phyloP scores from a whole-genome alignment of 2,113 vertebrate genomes.

The Rhegmatorhina hoffmannsi region DNA sequence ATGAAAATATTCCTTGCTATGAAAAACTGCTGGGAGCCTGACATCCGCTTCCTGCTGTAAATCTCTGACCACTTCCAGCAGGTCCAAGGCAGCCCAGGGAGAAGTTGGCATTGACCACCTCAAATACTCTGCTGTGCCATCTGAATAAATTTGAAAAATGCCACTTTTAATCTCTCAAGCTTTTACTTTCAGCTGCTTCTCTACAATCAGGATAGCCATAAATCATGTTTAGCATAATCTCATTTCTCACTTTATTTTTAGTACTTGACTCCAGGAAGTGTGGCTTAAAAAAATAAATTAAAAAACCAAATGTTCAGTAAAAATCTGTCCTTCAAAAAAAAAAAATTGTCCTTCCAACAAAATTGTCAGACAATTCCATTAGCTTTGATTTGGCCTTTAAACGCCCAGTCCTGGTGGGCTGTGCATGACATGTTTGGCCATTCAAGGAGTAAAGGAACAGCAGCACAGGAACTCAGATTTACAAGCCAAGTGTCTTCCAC shows the following conservation, averaged over 20 bases:
- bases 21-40: neutral
- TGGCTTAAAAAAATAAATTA: neutral
- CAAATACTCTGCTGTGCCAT: neutral
- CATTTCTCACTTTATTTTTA: constrained; percentile 33
- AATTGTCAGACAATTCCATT: neutral
- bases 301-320: neutral
- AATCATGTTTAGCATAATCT: neutral
- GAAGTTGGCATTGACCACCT: neutral
- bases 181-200: neutral
- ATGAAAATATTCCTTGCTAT: neutral
- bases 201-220: neutral
- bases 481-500: neutral
- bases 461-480: neutral
- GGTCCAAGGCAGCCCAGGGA: neutral
- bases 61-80: neutral
- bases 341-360: neutral
- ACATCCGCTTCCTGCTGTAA: neutral
- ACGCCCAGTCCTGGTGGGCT: neutral
- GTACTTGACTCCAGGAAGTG: neutral
- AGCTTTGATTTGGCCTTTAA: neutral
- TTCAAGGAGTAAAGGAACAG: neutral
- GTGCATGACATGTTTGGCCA: neutral
- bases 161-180: neutral
- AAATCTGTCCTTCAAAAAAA: neutral
- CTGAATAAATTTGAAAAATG: neutral